Evolutionary conservation across 2,888 invertebrate species (phyloP), one percentile per base, ranked within the genome.

Genomic region (Himalopsyche anomala): DNA sequence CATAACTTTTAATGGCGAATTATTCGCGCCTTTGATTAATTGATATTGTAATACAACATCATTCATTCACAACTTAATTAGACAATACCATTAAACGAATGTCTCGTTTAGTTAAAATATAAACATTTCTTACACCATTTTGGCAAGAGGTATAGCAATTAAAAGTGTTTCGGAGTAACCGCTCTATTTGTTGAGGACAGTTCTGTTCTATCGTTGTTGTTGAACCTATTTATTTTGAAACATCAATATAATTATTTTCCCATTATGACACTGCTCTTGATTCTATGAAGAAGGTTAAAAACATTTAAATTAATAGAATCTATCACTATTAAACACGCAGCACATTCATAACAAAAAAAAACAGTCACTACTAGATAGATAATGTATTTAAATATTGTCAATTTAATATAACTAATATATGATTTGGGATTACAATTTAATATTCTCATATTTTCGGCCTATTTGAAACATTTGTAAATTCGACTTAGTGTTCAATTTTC

Each of bases 131-230:
- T 62, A 3, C 0, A 19, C 40, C 6, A 80, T 51, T 55, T 84
- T 86, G 86, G 84, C 86, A 86, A 81, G 84, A 81, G 8, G 42
- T 17, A 56, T 62, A 19, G 81, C 74, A 80, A 84, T 86, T 86
- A 86, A 80, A 40, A 81, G 19, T 51, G 45, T 84, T 62, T 69
- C 81, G 38, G n/a, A 15, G 51, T 86, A 69, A 84, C 69, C 84
- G 84, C 84, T 86, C 86, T 84, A 84, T 86, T 86, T 86, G 81
- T 84, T 28, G 69, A 74, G 85, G 62, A 84, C 82, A 80, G 45
- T 19, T 51, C 54, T 6, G 51, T 51, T 62, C 62, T 11, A 8
- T 62, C 28, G 6, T 17, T n/a, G 19, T 19, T 62, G n/a, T 62
- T 19, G 19, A 19, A 28, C 19, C 62, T 62, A 62, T 62, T 62